A percentile compares a stretch with the other conserved stretches of the same genome.
These are phyloP conservation scores for Drosophila repletoides DNA, from an alignment of 1,140 invertebrate genomes.

Conservation along the genomic window DNA sequence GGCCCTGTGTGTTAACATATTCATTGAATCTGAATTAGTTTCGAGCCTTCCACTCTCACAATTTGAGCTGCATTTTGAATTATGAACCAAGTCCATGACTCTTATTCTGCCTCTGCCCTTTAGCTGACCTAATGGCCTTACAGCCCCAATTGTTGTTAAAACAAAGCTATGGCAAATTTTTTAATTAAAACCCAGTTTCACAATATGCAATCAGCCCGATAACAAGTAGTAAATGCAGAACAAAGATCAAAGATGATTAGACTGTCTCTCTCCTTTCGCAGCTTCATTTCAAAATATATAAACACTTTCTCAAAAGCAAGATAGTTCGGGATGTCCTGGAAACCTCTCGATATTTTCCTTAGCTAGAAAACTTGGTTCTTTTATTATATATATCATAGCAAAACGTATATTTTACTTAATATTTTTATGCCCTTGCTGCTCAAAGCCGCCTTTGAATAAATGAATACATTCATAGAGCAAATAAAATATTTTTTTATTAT, in stretches of 20 bases:
- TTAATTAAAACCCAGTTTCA: constrained; percentile 22
- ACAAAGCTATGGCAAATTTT: constrained; percentile 21
- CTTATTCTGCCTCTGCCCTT: neutral
- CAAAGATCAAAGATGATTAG: neutral
- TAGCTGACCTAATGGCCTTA: constrained; percentile 18
- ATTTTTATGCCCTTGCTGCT: no score
- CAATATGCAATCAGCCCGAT: neutral
- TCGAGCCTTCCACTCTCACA: neutral
- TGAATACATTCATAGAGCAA: no score
- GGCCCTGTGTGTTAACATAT: constrained; percentile 65
- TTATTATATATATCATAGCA: no score
- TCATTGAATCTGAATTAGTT: constrained; percentile 69
- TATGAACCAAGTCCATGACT: constrained; percentile 9
- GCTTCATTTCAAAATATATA: no score
- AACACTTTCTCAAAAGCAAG: no score
- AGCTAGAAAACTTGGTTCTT: no score
- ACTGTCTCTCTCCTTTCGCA: no score
- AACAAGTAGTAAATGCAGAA: neutral
- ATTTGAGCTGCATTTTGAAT: constrained; percentile 36
- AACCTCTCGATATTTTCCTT: no score
- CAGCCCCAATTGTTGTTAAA: constrained; percentile 22
- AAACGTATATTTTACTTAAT: no score
- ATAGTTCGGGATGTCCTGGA: no score
- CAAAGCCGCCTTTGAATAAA: no score
- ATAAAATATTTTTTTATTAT: no score